These are phyloP conservation scores for Phylloscopus whistleri DNA, from an alignment of 2,113 vertebrate species.

Conservation along the genomic window DNA sequence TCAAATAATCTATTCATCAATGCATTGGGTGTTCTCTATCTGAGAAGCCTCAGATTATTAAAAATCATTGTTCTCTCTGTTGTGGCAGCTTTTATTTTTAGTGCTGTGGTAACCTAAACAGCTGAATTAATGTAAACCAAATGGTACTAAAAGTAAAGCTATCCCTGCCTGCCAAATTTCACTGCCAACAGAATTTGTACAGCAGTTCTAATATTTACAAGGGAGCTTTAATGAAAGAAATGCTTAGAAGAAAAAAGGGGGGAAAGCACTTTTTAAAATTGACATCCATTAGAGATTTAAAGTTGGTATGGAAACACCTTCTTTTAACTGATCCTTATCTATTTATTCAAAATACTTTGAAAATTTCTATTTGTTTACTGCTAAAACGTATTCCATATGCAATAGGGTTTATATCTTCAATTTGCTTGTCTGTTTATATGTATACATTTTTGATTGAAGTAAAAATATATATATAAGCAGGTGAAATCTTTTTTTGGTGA, in stretches of 20 bases:
- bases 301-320: not conserved
- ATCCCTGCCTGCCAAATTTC: not conserved
- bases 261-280: not conserved
- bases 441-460: not conserved
- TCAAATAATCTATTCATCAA: not conserved
- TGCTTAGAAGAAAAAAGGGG: not conserved
- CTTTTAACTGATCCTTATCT: not conserved
- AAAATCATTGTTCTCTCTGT: constrained; percentile 8
- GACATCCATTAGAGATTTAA: not conserved
- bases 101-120: constrained; percentile 4
- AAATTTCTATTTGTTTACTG: not conserved
- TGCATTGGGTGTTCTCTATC: not conserved
- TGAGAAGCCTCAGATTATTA: constrained; percentile 17
- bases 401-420: not conserved
- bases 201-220: not conserved
- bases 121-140: constrained; percentile 37
- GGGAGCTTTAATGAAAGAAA: not conserved
- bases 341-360: not conserved
- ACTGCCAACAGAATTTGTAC: not conserved
- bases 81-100: not conserved
- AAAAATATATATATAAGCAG: not conserved
- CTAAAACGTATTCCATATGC: not conserved
- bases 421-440: not conserved
- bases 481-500: not conserved
- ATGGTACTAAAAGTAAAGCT: not conserved